phyloP scores from a whole-genome alignment of 2,113 vertebrate genomes.

The Pseudonaja textilis region DNA sequence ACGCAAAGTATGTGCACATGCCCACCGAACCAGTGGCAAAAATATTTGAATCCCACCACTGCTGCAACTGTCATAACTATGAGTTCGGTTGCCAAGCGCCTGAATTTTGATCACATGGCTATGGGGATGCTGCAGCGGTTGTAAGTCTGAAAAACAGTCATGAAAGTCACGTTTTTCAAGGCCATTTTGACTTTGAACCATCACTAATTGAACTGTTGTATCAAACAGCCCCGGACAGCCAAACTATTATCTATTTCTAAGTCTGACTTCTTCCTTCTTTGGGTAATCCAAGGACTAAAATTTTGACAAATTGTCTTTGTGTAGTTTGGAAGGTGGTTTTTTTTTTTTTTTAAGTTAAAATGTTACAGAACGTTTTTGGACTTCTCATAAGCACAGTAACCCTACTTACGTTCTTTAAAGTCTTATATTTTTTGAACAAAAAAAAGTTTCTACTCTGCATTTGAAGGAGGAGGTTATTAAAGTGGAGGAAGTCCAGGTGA shows the following conservation, averaged over 20 bases:
- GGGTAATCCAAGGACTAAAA: not conserved
- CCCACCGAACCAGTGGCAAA: no score
- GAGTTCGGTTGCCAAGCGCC: no score
- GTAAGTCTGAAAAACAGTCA: no score
- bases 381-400: not conserved
- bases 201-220: not conserved
- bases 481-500: not conserved
- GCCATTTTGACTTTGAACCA: no score
- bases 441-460: not conserved
- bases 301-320: not conserved
- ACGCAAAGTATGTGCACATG: no score
- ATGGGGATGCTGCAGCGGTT: no score
- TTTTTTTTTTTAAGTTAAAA: not conserved
- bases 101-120: no score
- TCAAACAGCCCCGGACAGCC: not conserved
- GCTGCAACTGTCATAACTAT: no score
- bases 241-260: not conserved
- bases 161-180: no score
- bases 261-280: not conserved
- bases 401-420: not conserved
- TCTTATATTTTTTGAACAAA: not conserved
- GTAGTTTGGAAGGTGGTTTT: not conserved
- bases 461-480: not conserved
- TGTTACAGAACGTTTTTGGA: not conserved
- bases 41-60: no score